phyloP scores from a whole-genome alignment of 1,140 invertebrate species.

The Pseudachorutes palmiensis region DNA sequence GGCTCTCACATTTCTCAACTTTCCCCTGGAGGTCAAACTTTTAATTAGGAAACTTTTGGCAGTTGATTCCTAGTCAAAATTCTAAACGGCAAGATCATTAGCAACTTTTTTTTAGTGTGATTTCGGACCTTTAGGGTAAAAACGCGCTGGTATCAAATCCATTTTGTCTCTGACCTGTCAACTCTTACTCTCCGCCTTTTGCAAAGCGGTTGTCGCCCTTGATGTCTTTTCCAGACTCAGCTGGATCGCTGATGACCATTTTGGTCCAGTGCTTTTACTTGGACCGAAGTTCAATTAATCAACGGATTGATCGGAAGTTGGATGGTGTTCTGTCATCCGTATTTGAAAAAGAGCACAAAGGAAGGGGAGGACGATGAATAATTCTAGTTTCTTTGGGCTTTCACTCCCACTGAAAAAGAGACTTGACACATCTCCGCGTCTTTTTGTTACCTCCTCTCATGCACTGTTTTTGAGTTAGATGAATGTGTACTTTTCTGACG shows the following conservation, averaged over 20 bases:
- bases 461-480: not conserved
- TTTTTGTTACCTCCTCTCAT: not conserved
- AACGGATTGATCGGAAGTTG: not conserved
- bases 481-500: not conserved
- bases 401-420: not conserved
- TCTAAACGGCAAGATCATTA: no score
- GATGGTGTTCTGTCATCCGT: slow-evolving; percentile 4
- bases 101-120: not conserved
- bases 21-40: no score
- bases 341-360: not conserved
- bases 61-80: no score
- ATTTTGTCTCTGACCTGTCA: not conserved
- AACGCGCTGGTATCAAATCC: not conserved
- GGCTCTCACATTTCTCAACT: no score
- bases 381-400: not conserved
- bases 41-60: no score
- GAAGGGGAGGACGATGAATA: not conserved
- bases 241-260: not conserved
- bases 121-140: not conserved
- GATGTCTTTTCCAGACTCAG: not conserved
- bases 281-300: slow-evolving; percentile 2
- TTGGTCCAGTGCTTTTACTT: not conserved
- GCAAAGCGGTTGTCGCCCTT: not conserved
- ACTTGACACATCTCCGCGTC: not conserved
- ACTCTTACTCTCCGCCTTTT: not conserved